Base-by-base conservation (phyloP, 2,888 invertebrate species). In the Oscheius sp. region DNA sequence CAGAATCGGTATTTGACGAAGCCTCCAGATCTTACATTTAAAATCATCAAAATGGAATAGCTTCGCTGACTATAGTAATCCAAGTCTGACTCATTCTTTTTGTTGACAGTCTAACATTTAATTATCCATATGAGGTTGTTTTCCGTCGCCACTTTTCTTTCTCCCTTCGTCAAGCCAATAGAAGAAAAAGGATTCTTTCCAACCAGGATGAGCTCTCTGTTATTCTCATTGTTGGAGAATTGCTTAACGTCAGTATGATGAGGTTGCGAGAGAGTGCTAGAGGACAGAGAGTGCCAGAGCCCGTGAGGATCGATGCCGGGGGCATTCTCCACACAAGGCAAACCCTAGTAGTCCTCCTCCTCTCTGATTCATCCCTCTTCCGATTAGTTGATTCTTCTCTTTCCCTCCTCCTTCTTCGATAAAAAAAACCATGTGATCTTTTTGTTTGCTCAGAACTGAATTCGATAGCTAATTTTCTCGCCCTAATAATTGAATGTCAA, bases 321-420 rank as follows among this genome's bases (percentile, higher is more conserved):
- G 61, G 45, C 61, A 45, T n/a, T n/a, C 61, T 61, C 61, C 61
- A 61, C 61, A 61, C 61, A 61, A 61, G 61, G 61, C 61, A 45
- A n/a, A 61, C 61, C 61, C 55, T 45, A 61, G 61, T 61, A 61
- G 61, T 61, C 61, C 61, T 45, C 31, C 15, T 42, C 27, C 45
- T 42, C 61, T 42, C 27, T 61, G 42, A 45, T 45, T 61, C 29
- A 29, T 61, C 45, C 15, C 17, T 42, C 45, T 37, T 37, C 20
- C n/a, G n/a, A 17, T 57, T 37, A 15, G 25, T n/a, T n/a, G n/a
- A n/a, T n/a, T n/a, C n/a, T 20, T 33, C 23, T 29, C 37, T 27
- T 3, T 39, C 10, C 3, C n/a, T 27, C 31, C 34, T 33, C 34
- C 3, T 27, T 27, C 15, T 29, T 5, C 31, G 23, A 3, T 23